Conservation (phyloP, 2,888 invertebrate genomes). For the Zelleria hepariella region DNA sequence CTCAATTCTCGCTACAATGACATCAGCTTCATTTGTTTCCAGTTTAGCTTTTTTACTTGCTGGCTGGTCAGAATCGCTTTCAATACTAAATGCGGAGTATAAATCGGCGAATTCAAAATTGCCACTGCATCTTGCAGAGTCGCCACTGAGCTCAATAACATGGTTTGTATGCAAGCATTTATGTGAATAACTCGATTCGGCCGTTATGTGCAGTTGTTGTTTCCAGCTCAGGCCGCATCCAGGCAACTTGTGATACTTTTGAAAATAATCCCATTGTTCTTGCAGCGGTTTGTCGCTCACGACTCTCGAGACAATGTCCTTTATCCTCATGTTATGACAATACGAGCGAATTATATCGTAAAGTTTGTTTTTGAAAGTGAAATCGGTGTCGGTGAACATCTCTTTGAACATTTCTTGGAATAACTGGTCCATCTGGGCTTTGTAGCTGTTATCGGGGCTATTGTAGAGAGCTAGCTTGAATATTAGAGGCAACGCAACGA, state of each 20-base stretch:
- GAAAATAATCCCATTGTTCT: constrained; percentile 22
- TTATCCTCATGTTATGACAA: constrained; percentile 19
- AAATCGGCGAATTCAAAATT: constrained; percentile 50
- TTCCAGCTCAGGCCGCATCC: constrained; percentile 14
- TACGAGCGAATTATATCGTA: constrained; percentile 19
- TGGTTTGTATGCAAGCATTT: constrained; percentile 28
- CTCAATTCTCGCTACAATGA: constrained; percentile 38
- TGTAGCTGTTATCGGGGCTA: background rate
- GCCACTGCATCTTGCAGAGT: constrained; percentile 13
- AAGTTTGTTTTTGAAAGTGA: constrained; percentile 24
- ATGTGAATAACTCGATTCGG: constrained; percentile 25
- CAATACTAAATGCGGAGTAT: constrained; percentile 35
- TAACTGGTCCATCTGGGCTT: constrained; percentile 20
- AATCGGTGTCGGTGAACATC: constrained; percentile 24
- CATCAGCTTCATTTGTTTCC: constrained; percentile 26
- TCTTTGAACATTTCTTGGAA: constrained; percentile 23
- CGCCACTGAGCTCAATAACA: constrained; percentile 9
- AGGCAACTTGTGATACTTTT: constrained; percentile 11
- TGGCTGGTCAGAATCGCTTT: constrained; percentile 35
- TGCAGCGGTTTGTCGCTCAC: constrained; percentile 23
- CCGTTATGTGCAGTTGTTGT: constrained; percentile 17
- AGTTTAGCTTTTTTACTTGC: constrained; percentile 43
- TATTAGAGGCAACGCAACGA: constrained; percentile 31
- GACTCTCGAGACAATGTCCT: constrained; percentile 21
- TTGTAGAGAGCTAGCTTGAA: constrained; percentile 30